phyloP scores from a whole-genome alignment of 1,140 invertebrate genomes.

The Panagrolaimus sp. region DNA sequence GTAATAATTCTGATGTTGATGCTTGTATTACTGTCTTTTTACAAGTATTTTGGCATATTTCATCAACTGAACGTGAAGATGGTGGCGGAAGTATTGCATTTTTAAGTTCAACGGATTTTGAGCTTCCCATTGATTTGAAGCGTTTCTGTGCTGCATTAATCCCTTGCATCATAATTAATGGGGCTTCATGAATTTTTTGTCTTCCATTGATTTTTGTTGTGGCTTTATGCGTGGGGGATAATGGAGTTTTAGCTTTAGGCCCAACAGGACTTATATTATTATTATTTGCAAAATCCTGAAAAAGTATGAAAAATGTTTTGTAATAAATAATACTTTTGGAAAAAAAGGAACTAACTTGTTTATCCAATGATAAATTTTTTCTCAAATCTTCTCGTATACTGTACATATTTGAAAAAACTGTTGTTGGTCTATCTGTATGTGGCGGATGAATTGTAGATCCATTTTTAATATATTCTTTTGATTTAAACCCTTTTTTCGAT shows the following conservation, averaged over 20 bases:
- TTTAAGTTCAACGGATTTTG: not conserved
- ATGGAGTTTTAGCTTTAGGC: slow-evolving; percentile 10
- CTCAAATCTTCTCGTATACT: slow-evolving; percentile 11
- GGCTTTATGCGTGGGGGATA: slow-evolving; percentile 9
- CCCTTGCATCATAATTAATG: not conserved
- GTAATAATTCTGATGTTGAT: slow-evolving; percentile 27
- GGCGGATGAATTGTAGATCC: not conserved
- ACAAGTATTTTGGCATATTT: not conserved
- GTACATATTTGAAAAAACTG: slow-evolving; percentile 11
- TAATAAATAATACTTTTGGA: not conserved
- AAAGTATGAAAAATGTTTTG: not conserved
- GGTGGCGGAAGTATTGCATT: slow-evolving; percentile 1
- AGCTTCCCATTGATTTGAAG: slow-evolving; percentile 4
- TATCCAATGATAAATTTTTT: slow-evolving; percentile 1
- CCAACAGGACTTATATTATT: slow-evolving; percentile 6
- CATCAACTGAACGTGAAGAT: slow-evolving; percentile 2
- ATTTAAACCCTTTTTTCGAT: too few relatives aligned
- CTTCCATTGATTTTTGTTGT: not conserved
- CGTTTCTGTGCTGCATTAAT: not conserved
- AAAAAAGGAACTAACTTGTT: not conserved
- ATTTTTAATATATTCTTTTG: too few relatives aligned
- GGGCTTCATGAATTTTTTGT: not conserved
- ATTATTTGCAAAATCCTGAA: slow-evolving; percentile 14
- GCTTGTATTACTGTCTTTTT: slow-evolving; percentile 18
- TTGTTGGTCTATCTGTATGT: slow-evolving; percentile 1